Conservation (phyloP, 2,113 vertebrate species). For the Caracal caracal region DNA sequence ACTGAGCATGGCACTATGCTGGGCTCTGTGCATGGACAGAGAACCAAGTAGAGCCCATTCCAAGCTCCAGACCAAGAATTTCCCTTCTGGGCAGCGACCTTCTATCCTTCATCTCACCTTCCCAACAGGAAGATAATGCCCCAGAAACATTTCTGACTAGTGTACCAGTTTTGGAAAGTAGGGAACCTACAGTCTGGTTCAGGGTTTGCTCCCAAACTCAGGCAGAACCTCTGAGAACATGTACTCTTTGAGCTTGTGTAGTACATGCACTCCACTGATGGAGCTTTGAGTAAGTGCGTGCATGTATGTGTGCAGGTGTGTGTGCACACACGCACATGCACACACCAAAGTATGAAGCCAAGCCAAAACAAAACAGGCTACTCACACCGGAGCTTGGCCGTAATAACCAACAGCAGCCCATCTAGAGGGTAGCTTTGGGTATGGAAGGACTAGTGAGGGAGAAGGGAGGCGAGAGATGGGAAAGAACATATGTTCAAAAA, state of each 20-base stretch:
- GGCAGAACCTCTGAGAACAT: not conserved
- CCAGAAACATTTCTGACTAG: not conserved
- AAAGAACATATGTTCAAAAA: constrained; percentile 89
- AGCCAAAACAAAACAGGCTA: constrained; percentile 57
- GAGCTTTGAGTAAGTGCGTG: not conserved
- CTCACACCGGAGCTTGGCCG: not conserved
- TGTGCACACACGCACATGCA: fast-evolving
- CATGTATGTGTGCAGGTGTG: not conserved
- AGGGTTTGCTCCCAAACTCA: not conserved
- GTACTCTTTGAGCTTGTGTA: not conserved
- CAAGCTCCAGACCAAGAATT: not conserved
- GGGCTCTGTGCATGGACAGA: not conserved
- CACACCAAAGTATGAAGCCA: not conserved
- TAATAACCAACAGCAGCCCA: not conserved
- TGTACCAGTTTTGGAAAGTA: not conserved
- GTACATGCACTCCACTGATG: not conserved
- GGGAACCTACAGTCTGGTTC: not conserved
- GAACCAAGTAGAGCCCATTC: not conserved
- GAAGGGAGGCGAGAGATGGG: constrained; percentile 58
- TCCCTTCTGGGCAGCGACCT: not conserved
- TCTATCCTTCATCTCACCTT: not conserved
- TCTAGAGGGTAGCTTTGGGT: constrained; percentile 45
- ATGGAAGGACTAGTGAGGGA: constrained; percentile 51
- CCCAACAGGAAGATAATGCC: not conserved
- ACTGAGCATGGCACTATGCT: not conserved